A percentile compares a stretch with the other conserved stretches of the same genome.
These are phyloP conservation scores for Podargus strigoides DNA, from an alignment of 2,797 vertebrate species.

Conservation along the genomic window DNA sequence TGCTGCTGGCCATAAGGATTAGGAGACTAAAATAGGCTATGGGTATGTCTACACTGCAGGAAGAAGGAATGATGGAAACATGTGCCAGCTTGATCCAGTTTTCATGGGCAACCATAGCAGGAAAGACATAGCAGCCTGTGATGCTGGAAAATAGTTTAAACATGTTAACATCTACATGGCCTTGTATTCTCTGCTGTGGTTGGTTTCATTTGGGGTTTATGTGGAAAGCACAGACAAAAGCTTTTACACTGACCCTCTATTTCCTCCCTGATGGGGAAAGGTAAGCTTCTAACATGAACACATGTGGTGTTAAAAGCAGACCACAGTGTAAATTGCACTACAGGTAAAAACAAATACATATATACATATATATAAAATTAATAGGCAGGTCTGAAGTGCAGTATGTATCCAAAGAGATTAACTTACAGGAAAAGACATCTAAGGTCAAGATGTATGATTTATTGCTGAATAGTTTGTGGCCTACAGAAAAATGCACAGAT, in stretches of 20 bases:
- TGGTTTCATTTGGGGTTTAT: not conserved
- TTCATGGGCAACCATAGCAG: not conserved
- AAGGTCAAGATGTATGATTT: not conserved
- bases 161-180: not conserved
- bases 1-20: not conserved
- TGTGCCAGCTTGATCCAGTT: not conserved
- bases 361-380: not conserved
- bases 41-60: not conserved
- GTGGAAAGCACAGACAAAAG: not conserved
- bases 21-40: not conserved
- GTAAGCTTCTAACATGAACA: not conserved
- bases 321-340: not conserved
- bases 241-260: not conserved
- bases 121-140: not conserved
- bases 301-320: not conserved
- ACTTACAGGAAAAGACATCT: not conserved
- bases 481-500: not conserved
- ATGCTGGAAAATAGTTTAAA: not conserved
- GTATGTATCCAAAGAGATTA: not conserved
- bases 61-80: not conserved
- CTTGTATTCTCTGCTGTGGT: not conserved
- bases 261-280: not conserved
- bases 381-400: not conserved
- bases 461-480: not conserved
- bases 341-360: not conserved